Base-by-base conservation (phyloP, 2,797 vertebrate species). In the Catamblyrhynchus diadema region DNA sequence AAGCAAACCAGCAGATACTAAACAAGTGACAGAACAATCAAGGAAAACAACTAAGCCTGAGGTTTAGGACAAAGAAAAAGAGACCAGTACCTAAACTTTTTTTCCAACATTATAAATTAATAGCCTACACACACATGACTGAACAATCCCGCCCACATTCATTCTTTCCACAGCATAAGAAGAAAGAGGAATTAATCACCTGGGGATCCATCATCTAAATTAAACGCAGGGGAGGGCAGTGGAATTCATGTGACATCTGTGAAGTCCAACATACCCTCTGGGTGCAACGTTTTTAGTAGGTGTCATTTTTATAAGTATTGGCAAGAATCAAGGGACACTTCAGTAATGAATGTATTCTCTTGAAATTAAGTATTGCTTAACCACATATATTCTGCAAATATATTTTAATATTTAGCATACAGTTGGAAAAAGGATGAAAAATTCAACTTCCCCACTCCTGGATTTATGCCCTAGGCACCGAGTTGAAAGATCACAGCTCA, bases 251-350 rank as follows among this genome's bases (percentile, higher is more conserved):
- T 60, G 72, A 80, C 33, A 45, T 69, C 57, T 61, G 18, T 50
- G 41, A 53, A 64, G 54, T 83, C 67, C 87, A 71, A 25, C 12
- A 21, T 18, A 44, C 30, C 23, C 50, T 85, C 56, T 37, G 35
- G n/a, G 45, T 57, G 19, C 39, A 71, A 67, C 1, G 0, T 61
- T 93, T 92, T 90, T 71, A 91, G 78, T 39, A 94, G 45, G 54
- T 74, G 53, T 74, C 41, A 86, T 66, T 94, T 96, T 89, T 71
- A 37, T n/a, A 73, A 73, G 39, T 39, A 78, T 74, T 92, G 90
- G 57, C 53, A 91, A 67, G 71, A 89, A 77, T 73, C 59, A 73
- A 94, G 69, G 39, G 57, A 61, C n/a, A 41, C 32, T 87, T 85
- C 4, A 54, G 56, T 57, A 89, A 86, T 30, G 70, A 93, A 82